Evolutionary conservation across 2,888 invertebrate species (phyloP).

Genomic region (Leptarthrus brevirostris): DNA sequence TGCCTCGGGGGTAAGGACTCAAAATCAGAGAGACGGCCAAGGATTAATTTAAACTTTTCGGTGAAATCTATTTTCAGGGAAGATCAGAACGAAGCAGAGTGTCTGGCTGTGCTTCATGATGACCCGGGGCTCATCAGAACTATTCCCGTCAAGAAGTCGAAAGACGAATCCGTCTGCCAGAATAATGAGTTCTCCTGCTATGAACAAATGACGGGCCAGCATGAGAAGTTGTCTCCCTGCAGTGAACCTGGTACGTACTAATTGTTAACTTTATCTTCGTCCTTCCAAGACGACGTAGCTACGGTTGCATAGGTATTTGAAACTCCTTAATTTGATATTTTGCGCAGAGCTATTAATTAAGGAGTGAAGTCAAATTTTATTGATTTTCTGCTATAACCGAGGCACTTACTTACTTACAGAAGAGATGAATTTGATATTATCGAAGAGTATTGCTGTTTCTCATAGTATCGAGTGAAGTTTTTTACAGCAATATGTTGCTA

Average conservation of each 20-base stretch:
- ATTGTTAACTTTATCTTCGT: slow-evolving; percentile 16
- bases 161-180: slow-evolving; percentile 26
- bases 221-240: slow-evolving; percentile 51
- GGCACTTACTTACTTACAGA: too few relatives aligned
- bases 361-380: background rate
- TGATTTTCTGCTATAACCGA: too few relatives aligned
- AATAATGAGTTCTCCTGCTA: slow-evolving; percentile 58
- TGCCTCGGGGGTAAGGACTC: slow-evolving; percentile 67
- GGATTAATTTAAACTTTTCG: slow-evolving; percentile 58
- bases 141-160: slow-evolving; percentile 65
- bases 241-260: slow-evolving; percentile 48
- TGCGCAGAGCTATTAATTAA: background rate
- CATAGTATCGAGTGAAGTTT: too few relatives aligned
- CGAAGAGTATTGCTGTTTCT: too few relatives aligned
- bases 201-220: slow-evolving; percentile 55
- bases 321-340: background rate
- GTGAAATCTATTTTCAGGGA: slow-evolving; percentile 6
- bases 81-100: slow-evolving; percentile 67
- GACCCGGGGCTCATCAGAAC: slow-evolving; percentile 69
- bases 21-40: background rate
- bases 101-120: slow-evolving; percentile 74
- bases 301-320: too few relatives aligned
- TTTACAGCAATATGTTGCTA: too few relatives aligned
- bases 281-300: too few relatives aligned
- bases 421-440: too few relatives aligned